Conservation (phyloP, 2,797 vertebrate species). For the Ctenosaura bakeri region DNA sequence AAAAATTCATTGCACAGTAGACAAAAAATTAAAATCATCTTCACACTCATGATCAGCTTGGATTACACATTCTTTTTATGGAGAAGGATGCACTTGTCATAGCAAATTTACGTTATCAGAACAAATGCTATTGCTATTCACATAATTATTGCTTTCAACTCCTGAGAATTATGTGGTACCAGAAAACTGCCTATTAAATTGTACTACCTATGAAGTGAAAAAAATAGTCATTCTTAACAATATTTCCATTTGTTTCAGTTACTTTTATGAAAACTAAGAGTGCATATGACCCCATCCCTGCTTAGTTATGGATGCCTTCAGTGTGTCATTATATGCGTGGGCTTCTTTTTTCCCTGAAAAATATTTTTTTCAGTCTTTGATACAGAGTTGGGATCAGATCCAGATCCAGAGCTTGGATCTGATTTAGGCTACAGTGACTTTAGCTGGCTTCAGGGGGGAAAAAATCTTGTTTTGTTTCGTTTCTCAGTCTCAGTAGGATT, state of each 20-base stretch:
- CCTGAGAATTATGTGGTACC: not conserved
- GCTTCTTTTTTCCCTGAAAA: too few species aligned
- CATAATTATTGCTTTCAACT: not conserved
- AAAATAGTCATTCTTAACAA: not conserved
- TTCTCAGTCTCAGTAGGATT: too few species aligned
- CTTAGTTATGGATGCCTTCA: not conserved
- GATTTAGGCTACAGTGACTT: too few species aligned
- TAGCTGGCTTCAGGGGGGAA: too few species aligned
- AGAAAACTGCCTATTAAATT: not conserved
- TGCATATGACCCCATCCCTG: not conserved
- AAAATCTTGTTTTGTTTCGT: too few species aligned
- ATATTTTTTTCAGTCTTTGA: too few species aligned
- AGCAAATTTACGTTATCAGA: conserved; percentile 8
- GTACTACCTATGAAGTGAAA: not conserved
- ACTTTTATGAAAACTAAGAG: not conserved
- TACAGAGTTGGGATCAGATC: too few species aligned
- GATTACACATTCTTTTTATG: not conserved
- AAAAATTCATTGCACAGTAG: not conserved
- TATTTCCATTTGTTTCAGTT: not conserved
- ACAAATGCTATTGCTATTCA: not conserved
- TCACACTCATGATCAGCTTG: not conserved
- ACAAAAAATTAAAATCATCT: not conserved
- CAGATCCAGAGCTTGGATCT: too few species aligned
- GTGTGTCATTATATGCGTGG: not conserved
- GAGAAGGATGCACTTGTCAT: not conserved